Evolutionary conservation across 2,797 vertebrate species (phyloP), one percentile per base, ranked within the genome.

Genomic region (Liparis tanakae): DNA sequence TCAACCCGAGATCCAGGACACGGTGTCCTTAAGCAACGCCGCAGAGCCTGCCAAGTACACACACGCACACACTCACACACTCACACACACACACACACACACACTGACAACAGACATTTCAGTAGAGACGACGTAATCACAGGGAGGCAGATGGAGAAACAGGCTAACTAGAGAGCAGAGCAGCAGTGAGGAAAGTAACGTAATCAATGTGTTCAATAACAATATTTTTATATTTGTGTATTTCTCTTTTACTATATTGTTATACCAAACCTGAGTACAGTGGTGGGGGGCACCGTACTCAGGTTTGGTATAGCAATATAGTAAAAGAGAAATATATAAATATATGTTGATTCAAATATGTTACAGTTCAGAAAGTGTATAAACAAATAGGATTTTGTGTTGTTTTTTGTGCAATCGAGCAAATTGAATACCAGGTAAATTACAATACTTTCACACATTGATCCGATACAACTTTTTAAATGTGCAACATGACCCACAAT

Each of bases 1-100:
- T 92, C 89, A 88, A 84, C 68, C 61, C 51, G 6, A 83, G 88
- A 87, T 91, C 83, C 79, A 90, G 92, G 81, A 93, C 92, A 92
- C 36, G 3, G 33, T 13, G 91, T 93, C 89, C 92, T 89, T 50
- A 87, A 85, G 84, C 89, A 84, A 73, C 51, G 18, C 53, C 79
- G 82, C 73, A 51, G 74, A 0, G 59, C 54, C 76, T 90, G 90
- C 90, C 92, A 93, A 89, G 85, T 87, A 83, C 62, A 65, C n/a
- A 61, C 20, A 44, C 39, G 3, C 37, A 17, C 33, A 83, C 74
- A 75, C 57, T 64, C 68, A 67, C 77, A 60, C 55, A 51, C 78
- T 59, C 58, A 44, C 44, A 51, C 43, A 65, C 46, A 48, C 17
- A 48, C 46, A 48, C 37, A 37, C 37, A 37, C 37, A 37, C 37